Base-by-base conservation (phyloP, 2,888 invertebrate species). In the Diaphora mendica region DNA sequence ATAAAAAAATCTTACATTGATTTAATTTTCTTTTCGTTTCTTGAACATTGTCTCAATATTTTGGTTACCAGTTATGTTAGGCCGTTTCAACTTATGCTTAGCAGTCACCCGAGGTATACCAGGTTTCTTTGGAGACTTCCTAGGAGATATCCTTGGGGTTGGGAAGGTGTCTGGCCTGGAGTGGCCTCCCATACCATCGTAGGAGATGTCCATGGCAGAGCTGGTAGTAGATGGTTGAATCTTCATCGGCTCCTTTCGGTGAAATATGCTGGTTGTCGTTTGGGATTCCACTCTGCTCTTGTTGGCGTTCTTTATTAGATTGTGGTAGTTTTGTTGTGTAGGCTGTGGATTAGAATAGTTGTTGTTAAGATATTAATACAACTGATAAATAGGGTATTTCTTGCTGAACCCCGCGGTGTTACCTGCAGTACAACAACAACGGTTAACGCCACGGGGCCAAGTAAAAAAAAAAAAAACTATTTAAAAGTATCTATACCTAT, bases 181-280 rank as follows among this genome's bases (percentile, higher is more conserved):
- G 80, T 96, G 96, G 2, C 96, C 96, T 0, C 96, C 96, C 15
- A 96, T 83, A 0, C 96, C 96, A 78, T 96, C 94, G 71, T 96
- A 96, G 0, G 92, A 90, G 1, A 91, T 85, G 70, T 93, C 89
- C n/a, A 88, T 74, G 4, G 77, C 73, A 13, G 75, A 44, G 3
- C 82, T 81, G 17, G 64, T 5, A 76, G 82, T 81, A 0, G 79
- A 77, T 8, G 90, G 76, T 9, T 87, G 88, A 0, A 92, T 80
- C 35, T 84, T 87, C 0, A 89, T 75, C 0, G 88, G 84, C 55
- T 88, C 87, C 67, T 91, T 93, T 62, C 87, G 90, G 72, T 90
- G 86, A 73, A 92, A 93, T 67, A 94, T 94, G 76, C 93, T 93
- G 35, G 82, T 81, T 35, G 84, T 75, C 15, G 77, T 78, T 62